A percentile compares a stretch with the other conserved stretches of the same genome.
Conservation (phyloP, 2,113 vertebrate genomes). For the Chaetorhynchus papuensis region DNA sequence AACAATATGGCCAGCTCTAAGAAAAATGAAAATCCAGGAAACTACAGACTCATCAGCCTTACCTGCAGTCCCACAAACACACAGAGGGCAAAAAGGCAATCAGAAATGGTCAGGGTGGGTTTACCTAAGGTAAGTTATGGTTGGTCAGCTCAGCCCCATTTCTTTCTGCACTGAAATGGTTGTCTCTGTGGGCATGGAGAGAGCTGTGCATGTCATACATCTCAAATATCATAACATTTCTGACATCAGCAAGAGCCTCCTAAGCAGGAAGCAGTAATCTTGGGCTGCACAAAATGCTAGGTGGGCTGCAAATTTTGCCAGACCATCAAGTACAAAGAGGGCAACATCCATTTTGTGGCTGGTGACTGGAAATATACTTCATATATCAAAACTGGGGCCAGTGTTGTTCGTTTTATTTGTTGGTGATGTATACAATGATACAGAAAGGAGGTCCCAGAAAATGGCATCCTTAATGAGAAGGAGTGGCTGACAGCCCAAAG, state of each 20-base stretch:
- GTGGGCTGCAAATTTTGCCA: background rate
- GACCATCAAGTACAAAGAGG: background rate
- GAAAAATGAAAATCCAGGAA: background rate
- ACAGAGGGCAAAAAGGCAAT: background rate
- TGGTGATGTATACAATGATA: background rate
- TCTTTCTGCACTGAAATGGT: background rate
- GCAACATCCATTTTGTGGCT: background rate
- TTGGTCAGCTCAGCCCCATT: background rate
- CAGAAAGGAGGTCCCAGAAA: background rate
- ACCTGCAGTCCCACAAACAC: background rate
- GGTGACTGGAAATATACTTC: background rate
- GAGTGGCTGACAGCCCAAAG: background rate
- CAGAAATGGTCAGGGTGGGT: background rate
- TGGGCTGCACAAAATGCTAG: background rate
- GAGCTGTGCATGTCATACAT: background rate
- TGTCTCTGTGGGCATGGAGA: background rate
- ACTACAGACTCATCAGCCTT: background rate
- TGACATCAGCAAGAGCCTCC: background rate
- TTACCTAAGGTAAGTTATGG: background rate
- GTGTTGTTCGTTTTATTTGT: background rate
- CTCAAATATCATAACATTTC: background rate
- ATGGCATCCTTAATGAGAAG: background rate
- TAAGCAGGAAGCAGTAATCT: background rate
- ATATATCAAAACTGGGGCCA: background rate
- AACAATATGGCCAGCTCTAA: background rate